Evolutionary conservation across 2,113 vertebrate species (phyloP), one percentile per base, ranked within the genome.

Genomic region (Tichodroma muraria): DNA sequence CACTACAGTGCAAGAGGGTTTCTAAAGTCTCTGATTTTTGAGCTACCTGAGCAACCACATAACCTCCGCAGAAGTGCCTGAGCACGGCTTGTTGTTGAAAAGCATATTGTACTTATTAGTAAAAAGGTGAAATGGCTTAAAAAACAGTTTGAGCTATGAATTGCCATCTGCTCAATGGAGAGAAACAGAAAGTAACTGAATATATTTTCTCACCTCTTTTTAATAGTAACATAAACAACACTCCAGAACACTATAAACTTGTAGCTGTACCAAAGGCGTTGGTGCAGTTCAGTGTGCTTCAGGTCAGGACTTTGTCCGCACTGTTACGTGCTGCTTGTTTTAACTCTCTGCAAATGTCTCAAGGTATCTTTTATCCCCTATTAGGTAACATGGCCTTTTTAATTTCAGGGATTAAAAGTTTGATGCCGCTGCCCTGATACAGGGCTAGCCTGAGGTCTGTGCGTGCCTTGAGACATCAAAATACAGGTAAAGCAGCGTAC

Each of bases 51-150:
- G 89, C 92, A 96, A 88, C 45, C 89, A 25, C 22, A 40, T 77
- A 81, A 89, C 95, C 95, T 95, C 89, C 93, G 84, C 93, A 93
- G 78, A 96, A 97, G 91, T 87, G 93, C 92, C 96, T 88, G 80
- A 96, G 93, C 61, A 21, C 18, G 0, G 89, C 95, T 96, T 96
- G 96, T 90, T 96, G 94, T 88, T 96, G 97, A 93, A 97, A 98
- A 98, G 97, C 97, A 97, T 96, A 96, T 97, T 98, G 98, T 97
- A 97, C 96, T 97, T 98, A 97, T 98, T 97, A 98, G 97, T 97
- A 97, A 97, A 98, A n/a, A 98, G 73, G 96, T 97, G 97, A 97
- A 97, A 97, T 96, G 95, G 94, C 96, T 97, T 97, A 87, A 97
- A 97, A 98, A 98, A 90, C 97, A 97, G 96, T 98, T 97, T 97